Percentiles rank a stretch among this genome's conserved stretches.
These are phyloP conservation scores for Dromius quadrimaculatus DNA, from an alignment of 2,888 invertebrate genomes.

Conservation along the genomic window DNA sequence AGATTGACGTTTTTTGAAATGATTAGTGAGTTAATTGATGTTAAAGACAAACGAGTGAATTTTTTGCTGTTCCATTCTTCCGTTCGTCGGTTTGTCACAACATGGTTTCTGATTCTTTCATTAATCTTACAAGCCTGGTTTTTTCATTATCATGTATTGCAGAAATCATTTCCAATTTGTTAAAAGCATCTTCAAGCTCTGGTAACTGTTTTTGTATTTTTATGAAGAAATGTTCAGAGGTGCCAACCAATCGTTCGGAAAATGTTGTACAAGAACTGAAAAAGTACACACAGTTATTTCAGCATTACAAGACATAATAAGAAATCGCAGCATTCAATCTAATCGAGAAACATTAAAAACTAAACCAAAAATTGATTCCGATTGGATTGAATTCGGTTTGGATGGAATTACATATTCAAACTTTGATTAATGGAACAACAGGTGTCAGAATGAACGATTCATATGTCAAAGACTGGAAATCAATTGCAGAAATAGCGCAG, in stretches of 20 bases:
- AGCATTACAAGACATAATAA: too few species aligned
- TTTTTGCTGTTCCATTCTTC: constrained; percentile 17
- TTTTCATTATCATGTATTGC: constrained; percentile 20
- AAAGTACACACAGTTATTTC: too few species aligned
- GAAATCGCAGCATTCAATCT: too few species aligned
- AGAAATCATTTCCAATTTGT: constrained; percentile 40
- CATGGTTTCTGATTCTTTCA: constrained; percentile 32
- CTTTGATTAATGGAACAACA: constrained; percentile 33
- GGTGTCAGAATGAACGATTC: constrained; percentile 22
- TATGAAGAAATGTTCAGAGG: too few species aligned
- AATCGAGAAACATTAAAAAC: too few species aligned
- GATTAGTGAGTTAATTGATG: constrained; percentile 27
- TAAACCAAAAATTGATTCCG: too few species aligned
- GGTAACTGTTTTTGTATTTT: too few species aligned
- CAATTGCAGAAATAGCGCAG: constrained; percentile 16
- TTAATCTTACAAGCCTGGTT: constrained; percentile 15
- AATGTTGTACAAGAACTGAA: too few species aligned
- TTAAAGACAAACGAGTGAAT: constrained; percentile 29
- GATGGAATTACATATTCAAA: too few species aligned
- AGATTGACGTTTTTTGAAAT: too few species aligned
- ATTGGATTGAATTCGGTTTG: too few species aligned
- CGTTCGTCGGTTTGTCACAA: constrained; percentile 37
- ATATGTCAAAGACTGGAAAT: constrained; percentile 31
- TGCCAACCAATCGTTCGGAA: too few species aligned
- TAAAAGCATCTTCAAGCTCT: constrained; percentile 32